A percentile compares a stretch with the other conserved stretches of the same genome.
Evolutionary conservation across 2,113 vertebrate genomes (phyloP).

Genomic region (Sarotherodon lohbergeri): DNA sequence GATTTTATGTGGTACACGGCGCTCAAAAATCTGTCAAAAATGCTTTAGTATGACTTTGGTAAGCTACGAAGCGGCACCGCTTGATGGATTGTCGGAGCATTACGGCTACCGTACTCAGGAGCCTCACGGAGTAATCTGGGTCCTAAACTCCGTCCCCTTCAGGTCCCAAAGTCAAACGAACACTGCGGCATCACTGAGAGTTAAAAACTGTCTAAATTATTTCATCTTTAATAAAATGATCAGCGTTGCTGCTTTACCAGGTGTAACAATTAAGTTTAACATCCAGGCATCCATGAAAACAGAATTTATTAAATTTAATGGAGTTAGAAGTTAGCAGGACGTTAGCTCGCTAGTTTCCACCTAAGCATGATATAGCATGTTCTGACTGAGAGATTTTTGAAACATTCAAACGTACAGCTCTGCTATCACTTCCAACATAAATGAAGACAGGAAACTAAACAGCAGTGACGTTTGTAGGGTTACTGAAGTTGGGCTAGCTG

Average conservation of each 20-base stretch:
- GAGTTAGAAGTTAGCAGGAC: too few species aligned
- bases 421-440: not conserved
- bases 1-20: not conserved
- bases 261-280: not conserved
- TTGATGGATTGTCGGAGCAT: not conserved
- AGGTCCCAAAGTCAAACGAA: not conserved
- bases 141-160: accelerated
- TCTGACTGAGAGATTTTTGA: not conserved
- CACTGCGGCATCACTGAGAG: not conserved
- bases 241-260: not conserved
- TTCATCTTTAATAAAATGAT: not conserved
- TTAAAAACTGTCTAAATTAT: accelerated
- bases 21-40: not conserved
- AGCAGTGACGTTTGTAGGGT: not conserved
- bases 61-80: not conserved
- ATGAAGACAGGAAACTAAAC: not conserved
- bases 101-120: not conserved
- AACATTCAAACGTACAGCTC: not conserved
- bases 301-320: accelerated
- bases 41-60: not conserved
- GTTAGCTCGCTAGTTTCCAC: too few species aligned
- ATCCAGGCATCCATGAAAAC: not conserved
- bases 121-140: accelerated
- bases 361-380: too few species aligned
- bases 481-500: not conserved